These are phyloP conservation scores for Phlogophora meticulosa DNA, from an alignment of 2,888 invertebrate genomes.

Conservation along the genomic window DNA sequence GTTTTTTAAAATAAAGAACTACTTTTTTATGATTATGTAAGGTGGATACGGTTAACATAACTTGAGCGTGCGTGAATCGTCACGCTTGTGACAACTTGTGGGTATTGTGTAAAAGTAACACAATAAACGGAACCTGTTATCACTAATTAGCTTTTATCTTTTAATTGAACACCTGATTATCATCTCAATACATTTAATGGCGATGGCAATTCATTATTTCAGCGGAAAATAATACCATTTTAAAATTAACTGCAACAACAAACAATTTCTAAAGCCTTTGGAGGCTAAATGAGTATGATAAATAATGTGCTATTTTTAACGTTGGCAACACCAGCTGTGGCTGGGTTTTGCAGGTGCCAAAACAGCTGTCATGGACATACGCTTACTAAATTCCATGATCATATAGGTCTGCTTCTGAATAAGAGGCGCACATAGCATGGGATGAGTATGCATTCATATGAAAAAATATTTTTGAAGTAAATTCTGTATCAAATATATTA, in stretches of 20 bases:
- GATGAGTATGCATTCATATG: not conserved
- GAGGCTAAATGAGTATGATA: constrained; percentile 5
- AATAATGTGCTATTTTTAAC: constrained; percentile 50
- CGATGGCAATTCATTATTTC: constrained; percentile 24
- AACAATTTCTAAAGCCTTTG: constrained; percentile 14
- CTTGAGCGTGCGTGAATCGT: not conserved
- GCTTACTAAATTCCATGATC: constrained; percentile 44
- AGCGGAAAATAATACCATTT: constrained; percentile 13
- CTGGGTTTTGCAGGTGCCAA: constrained; percentile 51
- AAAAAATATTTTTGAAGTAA: not conserved
- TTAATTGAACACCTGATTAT: constrained; percentile 20
- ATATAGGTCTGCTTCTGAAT: constrained; percentile 26
- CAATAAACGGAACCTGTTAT: constrained; percentile 40
- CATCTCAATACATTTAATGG: constrained; percentile 29
- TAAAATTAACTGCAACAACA: constrained; percentile 40
- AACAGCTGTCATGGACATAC: constrained; percentile 56
- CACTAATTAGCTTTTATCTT: constrained; percentile 28
- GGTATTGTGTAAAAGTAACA: constrained; percentile 28
- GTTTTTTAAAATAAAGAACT: constrained; percentile 1
- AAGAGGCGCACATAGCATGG: not conserved
- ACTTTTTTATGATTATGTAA: constrained; percentile 1
- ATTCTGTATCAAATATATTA: constrained; percentile 12
- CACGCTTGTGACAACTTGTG: constrained; percentile 1
- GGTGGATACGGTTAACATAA: not conserved
- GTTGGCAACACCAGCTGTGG: constrained; percentile 43